Conservation (phyloP, 1,140 invertebrate genomes). For the Vanessa tameamea region DNA sequence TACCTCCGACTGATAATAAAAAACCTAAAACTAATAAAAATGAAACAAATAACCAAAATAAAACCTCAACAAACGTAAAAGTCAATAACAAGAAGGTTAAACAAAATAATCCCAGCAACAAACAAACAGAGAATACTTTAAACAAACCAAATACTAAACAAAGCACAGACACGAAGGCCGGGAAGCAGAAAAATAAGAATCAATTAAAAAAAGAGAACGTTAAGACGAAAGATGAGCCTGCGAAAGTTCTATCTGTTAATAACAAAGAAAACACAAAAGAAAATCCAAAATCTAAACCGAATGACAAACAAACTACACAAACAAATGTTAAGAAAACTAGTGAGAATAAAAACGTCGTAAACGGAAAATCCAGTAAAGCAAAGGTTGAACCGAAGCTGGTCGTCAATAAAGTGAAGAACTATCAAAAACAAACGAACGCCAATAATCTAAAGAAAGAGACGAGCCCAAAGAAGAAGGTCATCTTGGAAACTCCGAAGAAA, state of each 20-base stretch:
- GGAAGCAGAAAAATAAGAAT: constrained; percentile 23
- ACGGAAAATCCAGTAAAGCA: not conserved
- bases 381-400: constrained; percentile 40
- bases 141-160: not conserved
- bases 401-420: constrained; percentile 60
- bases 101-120: constrained; percentile 8
- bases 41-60: constrained; percentile 18
- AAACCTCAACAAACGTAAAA: constrained; percentile 17
- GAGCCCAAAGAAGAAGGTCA: constrained; percentile 34
- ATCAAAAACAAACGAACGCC: constrained; percentile 46
- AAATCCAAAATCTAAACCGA: constrained; percentile 25
- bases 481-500: constrained; percentile 60
- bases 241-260: constrained; percentile 19
- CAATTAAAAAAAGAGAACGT: constrained; percentile 33
- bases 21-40: constrained; percentile 38
- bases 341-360: not conserved
- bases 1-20: constrained; percentile 16
- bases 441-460: constrained; percentile 33
- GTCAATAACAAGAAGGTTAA: constrained; percentile 26
- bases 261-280: constrained; percentile 30
- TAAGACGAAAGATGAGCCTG: not conserved
- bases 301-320: not conserved
- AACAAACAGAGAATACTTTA: not conserved
- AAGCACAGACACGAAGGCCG: not conserved
- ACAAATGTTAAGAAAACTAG: too few relatives aligned